phyloP scores from a whole-genome alignment of 2,113 vertebrate genomes.

The Drymodes brunneopygia region DNA sequence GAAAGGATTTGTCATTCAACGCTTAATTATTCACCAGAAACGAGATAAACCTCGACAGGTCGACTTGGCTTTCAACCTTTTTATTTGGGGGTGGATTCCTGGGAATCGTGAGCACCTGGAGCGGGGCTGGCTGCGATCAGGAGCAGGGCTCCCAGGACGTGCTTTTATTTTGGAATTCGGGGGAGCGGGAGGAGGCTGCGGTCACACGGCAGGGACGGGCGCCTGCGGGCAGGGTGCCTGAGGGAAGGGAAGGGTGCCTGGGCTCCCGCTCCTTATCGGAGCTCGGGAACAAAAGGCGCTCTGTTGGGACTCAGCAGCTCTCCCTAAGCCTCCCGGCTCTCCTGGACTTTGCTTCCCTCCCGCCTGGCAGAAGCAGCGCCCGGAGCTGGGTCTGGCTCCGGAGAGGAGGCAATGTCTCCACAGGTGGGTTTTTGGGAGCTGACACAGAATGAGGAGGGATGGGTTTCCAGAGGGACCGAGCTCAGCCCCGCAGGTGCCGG shows the following conservation, averaged over 20 bases:
- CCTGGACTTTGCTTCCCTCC: conserved; percentile 56
- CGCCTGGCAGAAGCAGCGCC: neutral
- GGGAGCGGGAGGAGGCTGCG: neutral
- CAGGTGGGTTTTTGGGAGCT: neutral
- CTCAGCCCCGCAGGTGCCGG: neutral
- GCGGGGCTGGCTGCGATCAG: neutral
- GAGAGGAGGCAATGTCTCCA: neutral
- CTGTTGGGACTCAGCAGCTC: conserved; percentile 15
- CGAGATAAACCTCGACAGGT: neutral
- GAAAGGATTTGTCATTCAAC: neutral
- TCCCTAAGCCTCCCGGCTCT: neutral
- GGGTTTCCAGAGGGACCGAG: neutral
- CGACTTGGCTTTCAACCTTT: neutral
- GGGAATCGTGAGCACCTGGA: neutral
- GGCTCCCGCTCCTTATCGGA: conserved; percentile 26
- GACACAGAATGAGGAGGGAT: rapidly evolving
- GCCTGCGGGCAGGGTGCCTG: too few species aligned
- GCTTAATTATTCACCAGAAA: conserved; percentile 28
- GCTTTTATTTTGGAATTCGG: neutral
- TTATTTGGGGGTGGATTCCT: neutral
- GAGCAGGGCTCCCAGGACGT: too few species aligned
- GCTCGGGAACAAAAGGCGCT: conserved; percentile 59
- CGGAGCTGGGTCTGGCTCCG: neutral
- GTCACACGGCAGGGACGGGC: neutral
- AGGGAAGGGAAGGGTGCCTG: neutral